Conservation (phyloP, 1,140 invertebrate genomes). For the Conus ventricosus region DNA sequence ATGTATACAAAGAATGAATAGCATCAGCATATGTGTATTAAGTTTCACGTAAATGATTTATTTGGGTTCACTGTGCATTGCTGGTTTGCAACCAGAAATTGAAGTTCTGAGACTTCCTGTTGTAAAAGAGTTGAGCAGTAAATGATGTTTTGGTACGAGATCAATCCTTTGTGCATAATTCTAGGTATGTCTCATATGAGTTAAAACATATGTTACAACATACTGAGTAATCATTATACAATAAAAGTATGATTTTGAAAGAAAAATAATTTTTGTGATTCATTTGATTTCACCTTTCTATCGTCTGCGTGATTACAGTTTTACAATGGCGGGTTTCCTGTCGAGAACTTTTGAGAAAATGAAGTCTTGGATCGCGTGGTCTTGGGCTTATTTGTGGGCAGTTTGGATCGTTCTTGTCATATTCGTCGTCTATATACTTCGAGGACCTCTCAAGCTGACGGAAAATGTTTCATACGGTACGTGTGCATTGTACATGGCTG, state of each 20-base stretch:
- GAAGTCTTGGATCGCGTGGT: constrained; percentile 78
- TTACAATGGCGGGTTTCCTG: constrained; percentile 72
- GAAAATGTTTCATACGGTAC: constrained; percentile 75
- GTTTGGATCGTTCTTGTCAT: constrained; percentile 79
- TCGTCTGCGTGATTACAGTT: constrained; percentile 24
- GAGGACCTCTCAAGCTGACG: constrained; percentile 79
- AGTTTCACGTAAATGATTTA: no score
- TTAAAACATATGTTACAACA: no score
- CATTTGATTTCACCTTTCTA: not conserved
- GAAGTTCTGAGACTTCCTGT: no score
- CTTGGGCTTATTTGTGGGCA: constrained; percentile 80
- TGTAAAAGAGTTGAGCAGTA: no score
- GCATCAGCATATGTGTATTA: no score
- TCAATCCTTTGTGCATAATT: no score
- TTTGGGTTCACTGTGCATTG: not conserved
- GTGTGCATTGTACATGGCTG: constrained; percentile 16
- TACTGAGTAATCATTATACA: no score
- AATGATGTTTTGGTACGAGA: no score
- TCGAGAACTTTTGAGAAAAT: constrained; percentile 71
- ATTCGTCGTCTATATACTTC: constrained; percentile 79
- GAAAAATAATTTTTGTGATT: not conserved
- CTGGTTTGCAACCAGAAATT: not conserved
- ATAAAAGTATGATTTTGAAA: no score
- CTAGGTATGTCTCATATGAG: no score
- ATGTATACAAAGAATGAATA: no score